Conservation (phyloP, 2,888 invertebrate species). For the Caenorhabditis angaria region DNA sequence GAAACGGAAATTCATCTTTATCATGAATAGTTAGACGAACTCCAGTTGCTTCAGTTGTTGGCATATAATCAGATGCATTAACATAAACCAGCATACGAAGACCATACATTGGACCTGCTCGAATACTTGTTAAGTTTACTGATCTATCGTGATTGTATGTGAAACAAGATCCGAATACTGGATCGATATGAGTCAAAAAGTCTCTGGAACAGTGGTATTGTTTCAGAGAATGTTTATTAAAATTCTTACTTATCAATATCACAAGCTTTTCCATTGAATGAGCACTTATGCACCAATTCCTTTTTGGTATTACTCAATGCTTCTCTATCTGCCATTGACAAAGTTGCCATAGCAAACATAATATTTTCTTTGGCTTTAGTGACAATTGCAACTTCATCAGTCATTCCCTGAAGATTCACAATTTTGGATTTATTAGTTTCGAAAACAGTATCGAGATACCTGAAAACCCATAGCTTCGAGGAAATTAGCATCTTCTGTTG, state of each 20-base stretch:
- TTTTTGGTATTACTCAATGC: slow-evolving; percentile 65
- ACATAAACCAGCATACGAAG: slow-evolving; percentile 68
- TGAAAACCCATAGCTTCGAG: slow-evolving; percentile 70
- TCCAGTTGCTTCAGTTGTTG: slow-evolving; percentile 70
- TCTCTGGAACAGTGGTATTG: slow-evolving; percentile 49
- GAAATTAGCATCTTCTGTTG: slow-evolving; percentile 64
- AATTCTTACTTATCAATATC: slow-evolving; percentile 67
- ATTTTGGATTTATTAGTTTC: slow-evolving; percentile 7
- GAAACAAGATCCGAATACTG: slow-evolving; percentile 66
- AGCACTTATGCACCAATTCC: slow-evolving; percentile 71
- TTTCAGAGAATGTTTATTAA: not conserved
- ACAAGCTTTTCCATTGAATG: slow-evolving; percentile 70
- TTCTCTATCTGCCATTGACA: slow-evolving; percentile 62
- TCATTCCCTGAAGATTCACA: slow-evolving; percentile 63
- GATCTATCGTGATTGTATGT: slow-evolving; percentile 67
- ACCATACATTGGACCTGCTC: slow-evolving; percentile 71
- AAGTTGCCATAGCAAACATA: slow-evolving; percentile 69
- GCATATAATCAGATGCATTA: slow-evolving; percentile 68
- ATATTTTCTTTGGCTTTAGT: slow-evolving; percentile 72
- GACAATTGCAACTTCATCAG: slow-evolving; percentile 71
- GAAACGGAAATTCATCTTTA: slow-evolving; percentile 70
- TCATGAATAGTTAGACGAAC: slow-evolving; percentile 69
- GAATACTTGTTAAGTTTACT: slow-evolving; percentile 58
- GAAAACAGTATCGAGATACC: slow-evolving; percentile 28
- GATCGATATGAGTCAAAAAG: slow-evolving; percentile 65